Base-by-base conservation (phyloP, 2,797 vertebrate genomes). In the Intellagama lesueurii region DNA sequence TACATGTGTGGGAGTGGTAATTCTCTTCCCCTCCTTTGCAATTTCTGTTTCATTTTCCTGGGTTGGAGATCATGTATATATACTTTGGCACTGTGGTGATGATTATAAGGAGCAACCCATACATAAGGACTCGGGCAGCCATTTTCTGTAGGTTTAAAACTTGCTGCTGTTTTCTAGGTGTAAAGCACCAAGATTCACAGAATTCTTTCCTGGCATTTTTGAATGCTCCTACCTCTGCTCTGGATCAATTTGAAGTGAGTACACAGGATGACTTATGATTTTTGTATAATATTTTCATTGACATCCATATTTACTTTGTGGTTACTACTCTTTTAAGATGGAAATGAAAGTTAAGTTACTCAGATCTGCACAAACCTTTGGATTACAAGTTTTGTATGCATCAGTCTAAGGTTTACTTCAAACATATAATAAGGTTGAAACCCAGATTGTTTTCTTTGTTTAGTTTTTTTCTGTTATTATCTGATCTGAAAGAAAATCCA, bases 181-280 rank as follows among this genome's bases (percentile, higher is more conserved):
- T 99, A 96, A 99, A 99, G 97, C 99, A 99, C 97, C 99, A 98
- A 97, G 98, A 99, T 97, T 99, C 99, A 97, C 99, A 99, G 97
- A 99, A 98, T 98, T 99, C 99, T 96, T 99, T 99, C 97, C 95
- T 99, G 97, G 99, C 99, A 96, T 99, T 99, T 96, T 98, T 99
- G 96, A 99, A 99, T 92, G 98, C 98, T 90, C 99, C 98, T 96
- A 98, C 98, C 97, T 99, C 99, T 91, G 98, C 98, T 87, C 97
- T 99, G 91, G 99, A 99, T 97, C 99, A 98, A 97, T 98, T 99
- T 91, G 99, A 99, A 97, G 99, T 99, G 97, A 99, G 98, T 98
- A 89, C 81, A 84, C 90, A 90, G 60, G 85, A 44, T 90, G 0
- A 44, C 94, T 40, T 91, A 66, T 32, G 35, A 70, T 77, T 11